A percentile compares a stretch with the other conserved stretches of the same genome.
phyloP scores from a whole-genome alignment of 2,113 vertebrate genomes.

The Parus major region DNA sequence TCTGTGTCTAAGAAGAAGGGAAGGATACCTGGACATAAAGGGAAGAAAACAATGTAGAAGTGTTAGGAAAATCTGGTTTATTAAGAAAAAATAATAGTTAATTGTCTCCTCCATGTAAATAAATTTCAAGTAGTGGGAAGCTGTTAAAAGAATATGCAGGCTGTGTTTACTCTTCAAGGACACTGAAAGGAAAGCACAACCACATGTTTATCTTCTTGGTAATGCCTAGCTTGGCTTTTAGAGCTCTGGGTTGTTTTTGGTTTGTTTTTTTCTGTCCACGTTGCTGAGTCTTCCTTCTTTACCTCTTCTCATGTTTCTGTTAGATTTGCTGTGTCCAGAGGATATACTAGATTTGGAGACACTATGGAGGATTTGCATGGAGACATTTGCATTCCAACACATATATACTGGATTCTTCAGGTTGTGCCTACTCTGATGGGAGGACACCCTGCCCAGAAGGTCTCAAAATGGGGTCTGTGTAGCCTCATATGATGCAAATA shows the following conservation, averaged over 20 bases:
- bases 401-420: neutral
- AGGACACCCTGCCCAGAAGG: neutral
- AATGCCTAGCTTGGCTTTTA: neutral
- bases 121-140: neutral
- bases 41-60: neutral
- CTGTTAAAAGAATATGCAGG: neutral
- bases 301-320: neutral
- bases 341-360: neutral
- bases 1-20: neutral
- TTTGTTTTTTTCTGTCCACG: neutral
- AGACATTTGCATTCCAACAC: neutral
- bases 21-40: neutral
- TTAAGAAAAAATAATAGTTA: neutral
- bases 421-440: neutral
- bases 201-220: neutral
- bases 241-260: accelerated
- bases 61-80: neutral
- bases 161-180: neutral
- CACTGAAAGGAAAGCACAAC: neutral
- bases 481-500: neutral
- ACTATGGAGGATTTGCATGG: neutral
- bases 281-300: neutral
- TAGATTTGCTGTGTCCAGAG: neutral
- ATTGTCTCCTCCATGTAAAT: neutral
- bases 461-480: neutral